Conservation (phyloP, 64 coral and sea anemone genomes). For the Pocillopora verrucosa region DNA sequence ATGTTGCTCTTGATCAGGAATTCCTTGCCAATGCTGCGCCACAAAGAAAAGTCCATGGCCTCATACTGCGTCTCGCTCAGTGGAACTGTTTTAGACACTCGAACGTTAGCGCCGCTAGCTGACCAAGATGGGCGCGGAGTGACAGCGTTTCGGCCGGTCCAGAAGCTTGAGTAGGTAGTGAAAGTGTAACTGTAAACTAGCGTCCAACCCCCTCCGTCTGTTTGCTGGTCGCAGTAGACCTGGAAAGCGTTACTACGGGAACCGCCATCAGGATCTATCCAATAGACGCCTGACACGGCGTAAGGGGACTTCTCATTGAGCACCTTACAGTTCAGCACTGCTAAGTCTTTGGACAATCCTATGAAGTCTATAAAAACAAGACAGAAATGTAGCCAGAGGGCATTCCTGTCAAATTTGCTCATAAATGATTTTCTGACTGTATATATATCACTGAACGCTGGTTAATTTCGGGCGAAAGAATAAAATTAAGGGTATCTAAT, state of each 20-base stretch:
- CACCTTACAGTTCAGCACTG: conserved; percentile 4
- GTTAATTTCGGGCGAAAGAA: too few relatives aligned
- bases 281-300: background rate
- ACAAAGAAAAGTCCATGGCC: conserved; percentile 7
- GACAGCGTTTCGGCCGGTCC: background rate
- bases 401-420: too few relatives aligned
- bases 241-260: conserved; percentile 15
- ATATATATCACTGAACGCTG: too few relatives aligned
- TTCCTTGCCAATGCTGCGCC: background rate
- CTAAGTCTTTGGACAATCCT: background rate
- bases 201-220: conserved; percentile 12
- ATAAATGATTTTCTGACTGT: too few relatives aligned
- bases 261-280: conserved; percentile 17
- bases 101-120: background rate
- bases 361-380: background rate
- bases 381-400: background rate
- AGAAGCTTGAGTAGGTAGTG: background rate
- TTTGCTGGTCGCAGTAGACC: background rate
- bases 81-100: background rate
- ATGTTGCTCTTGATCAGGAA: conserved; percentile 57
- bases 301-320: background rate
- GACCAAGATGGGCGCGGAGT: background rate
- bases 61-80: conserved; percentile 6
- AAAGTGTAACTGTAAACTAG: conserved; percentile 8
- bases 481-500: too few relatives aligned